These are phyloP conservation scores for Myiopsitta monachus DNA, from an alignment of 2,113 vertebrate genomes.

Conservation along the genomic window DNA sequence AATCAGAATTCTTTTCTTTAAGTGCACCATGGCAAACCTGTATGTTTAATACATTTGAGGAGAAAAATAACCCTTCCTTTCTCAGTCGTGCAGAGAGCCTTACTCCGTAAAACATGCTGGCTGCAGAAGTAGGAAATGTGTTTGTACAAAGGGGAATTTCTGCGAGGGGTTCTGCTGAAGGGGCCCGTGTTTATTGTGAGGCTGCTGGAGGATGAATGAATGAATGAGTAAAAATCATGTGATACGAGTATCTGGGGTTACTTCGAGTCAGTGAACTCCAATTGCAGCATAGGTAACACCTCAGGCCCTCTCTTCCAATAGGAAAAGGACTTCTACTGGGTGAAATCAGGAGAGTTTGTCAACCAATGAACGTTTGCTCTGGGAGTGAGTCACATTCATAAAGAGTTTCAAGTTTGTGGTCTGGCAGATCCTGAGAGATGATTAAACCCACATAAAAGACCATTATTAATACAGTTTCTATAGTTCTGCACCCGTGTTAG, in stretches of 20 bases:
- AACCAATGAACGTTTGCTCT: constrained; percentile 15
- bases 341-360: constrained; percentile 50
- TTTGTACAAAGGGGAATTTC: not conserved
- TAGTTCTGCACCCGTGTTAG: not conserved
- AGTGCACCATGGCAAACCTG: not conserved
- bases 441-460: constrained; percentile 64
- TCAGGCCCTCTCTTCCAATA: constrained; percentile 56
- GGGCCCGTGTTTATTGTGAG: not conserved
- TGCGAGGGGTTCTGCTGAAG: not conserved
- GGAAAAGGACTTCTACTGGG: not conserved
- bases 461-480: constrained; percentile 36
- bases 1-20: not conserved
- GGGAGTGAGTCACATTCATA: constrained; percentile 47
- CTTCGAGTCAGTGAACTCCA: constrained; percentile 33
- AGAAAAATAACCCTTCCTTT: not conserved
- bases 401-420: constrained; percentile 38
- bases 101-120: not conserved
- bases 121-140: not conserved
- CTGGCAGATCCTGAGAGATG: constrained; percentile 35
- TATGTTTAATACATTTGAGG: not conserved
- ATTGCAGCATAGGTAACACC: constrained; percentile 42
- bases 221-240: not conserved
- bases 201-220: not conserved
- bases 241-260: constrained; percentile 22
- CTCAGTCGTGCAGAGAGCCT: not conserved